Evolutionary conservation across 2,113 vertebrate species (phyloP).

Genomic region (Jaculus jaculus): DNA sequence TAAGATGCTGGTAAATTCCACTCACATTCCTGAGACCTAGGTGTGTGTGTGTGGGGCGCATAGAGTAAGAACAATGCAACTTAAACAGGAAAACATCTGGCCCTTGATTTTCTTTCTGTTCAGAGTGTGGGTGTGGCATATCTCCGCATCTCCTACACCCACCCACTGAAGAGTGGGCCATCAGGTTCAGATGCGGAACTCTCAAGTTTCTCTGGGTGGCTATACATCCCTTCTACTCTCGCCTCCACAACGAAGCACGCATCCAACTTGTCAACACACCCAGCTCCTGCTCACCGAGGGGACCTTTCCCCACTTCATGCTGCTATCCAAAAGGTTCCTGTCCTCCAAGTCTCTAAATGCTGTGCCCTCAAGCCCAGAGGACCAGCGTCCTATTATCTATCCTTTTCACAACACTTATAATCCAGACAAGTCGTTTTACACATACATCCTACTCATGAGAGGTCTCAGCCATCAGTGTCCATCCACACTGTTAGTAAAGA

Average conservation of each 20-base stretch:
- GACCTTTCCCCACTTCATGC: background rate
- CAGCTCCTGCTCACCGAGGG: background rate
- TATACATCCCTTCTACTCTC: background rate
- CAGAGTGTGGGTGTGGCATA: too few species aligned
- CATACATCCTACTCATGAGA: background rate
- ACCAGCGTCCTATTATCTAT: background rate
- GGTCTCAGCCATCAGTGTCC: background rate
- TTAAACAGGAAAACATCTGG: background rate
- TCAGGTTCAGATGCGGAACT: background rate
- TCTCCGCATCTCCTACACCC: background rate
- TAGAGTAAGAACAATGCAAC: background rate
- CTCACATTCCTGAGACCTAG: background rate
- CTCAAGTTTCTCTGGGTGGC: background rate
- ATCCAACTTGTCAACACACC: background rate
- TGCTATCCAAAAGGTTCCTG: too few species aligned
- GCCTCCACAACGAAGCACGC: too few species aligned
- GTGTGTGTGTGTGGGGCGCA: accelerated
- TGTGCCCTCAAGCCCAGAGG: background rate
- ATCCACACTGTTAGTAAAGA: too few species aligned
- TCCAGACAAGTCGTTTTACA: accelerated
- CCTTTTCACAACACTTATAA: background rate
- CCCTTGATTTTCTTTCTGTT: background rate
- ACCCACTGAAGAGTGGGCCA: background rate
- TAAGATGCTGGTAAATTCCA: background rate
- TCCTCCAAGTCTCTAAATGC: background rate